These are phyloP conservation scores for Anguilla rostrata DNA, from an alignment of 2,113 vertebrate genomes.

Conservation along the genomic window DNA sequence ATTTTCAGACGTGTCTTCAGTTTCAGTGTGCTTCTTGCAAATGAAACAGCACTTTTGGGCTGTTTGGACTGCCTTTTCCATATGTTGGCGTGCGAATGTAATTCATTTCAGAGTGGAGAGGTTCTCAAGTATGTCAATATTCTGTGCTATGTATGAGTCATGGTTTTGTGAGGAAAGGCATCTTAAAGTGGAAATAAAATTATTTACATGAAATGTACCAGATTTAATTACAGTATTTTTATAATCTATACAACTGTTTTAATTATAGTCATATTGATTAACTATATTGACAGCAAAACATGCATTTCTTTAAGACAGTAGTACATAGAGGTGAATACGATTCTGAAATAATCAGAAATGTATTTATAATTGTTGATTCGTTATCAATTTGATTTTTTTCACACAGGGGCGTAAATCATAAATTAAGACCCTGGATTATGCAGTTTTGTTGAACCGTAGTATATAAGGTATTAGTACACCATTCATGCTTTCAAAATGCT, in stretches of 20 bases:
- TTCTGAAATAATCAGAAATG: constrained; percentile 14
- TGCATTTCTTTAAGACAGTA: constrained; percentile 61
- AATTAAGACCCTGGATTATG: background rate
- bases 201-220: constrained; percentile 13
- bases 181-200: constrained; percentile 21
- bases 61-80: constrained; percentile 5
- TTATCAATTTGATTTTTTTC: background rate
- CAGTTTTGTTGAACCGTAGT: background rate
- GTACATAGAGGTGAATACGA: constrained; percentile 29
- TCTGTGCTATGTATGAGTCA: background rate
- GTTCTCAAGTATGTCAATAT: background rate
- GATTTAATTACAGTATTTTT: constrained; percentile 19
- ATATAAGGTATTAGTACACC: background rate
- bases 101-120: constrained; percentile 1
- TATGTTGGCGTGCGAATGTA: background rate
- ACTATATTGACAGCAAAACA: constrained; percentile 1
- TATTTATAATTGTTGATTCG: constrained; percentile 6
- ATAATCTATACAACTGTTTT: constrained; percentile 12
- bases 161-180: background rate
- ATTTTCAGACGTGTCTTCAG: constrained; percentile 15
- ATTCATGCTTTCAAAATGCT: constrained; percentile 10
- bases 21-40: background rate
- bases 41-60: background rate
- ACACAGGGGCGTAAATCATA: background rate
- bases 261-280: constrained; percentile 12